Evolutionary conservation across 2,113 vertebrate species (phyloP), one percentile per base, ranked within the genome.

Genomic region (Thomomys bottae): DNA sequence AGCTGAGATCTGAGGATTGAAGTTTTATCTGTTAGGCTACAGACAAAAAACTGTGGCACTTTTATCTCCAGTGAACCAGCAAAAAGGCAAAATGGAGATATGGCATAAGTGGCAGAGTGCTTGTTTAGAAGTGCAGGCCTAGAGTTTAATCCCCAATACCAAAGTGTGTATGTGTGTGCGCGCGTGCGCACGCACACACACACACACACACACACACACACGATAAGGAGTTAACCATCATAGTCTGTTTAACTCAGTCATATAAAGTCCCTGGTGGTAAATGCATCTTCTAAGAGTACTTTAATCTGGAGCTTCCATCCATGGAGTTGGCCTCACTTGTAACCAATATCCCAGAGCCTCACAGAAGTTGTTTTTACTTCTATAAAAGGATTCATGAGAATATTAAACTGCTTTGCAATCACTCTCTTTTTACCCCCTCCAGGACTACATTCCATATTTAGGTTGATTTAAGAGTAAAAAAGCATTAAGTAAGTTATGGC

Each of bases 391-490:
- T 75, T 78, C 59, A 36, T 70, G 66, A 95, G 59, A 68, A 87
- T 94, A 88, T 92, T 96, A 92, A 95, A 92, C 87, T 76, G 59
- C 57, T 88, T 94, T 90, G 84, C 76, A 95, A 78, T 95, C 90
- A 94, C 26, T 90, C 34, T 87, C 64, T 66, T 85, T 84, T 92
- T 89, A n/a, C n/a, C n/a, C n/a, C 7, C 34, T 38, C 49, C 38
- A 81, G 32, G 34, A 77, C 83, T 89, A 32, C 5, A 12, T 93
- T 96, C 67, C 72, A 45, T 90, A 94, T 92, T 94, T 96, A 94
- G 92, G 83, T 86, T 94, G 70, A 92, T 96, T 96, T 95, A 93
- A 96, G 88, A 96, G 93, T 95, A 71, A 92, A 95, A 54, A 95
- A 90, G 73, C 71, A 81, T 95, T 93, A 93, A 95, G 92, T 95